Evolutionary conservation across 1,140 invertebrate genomes (phyloP).

Genomic region (Dendroctonus ponderosae): DNA sequence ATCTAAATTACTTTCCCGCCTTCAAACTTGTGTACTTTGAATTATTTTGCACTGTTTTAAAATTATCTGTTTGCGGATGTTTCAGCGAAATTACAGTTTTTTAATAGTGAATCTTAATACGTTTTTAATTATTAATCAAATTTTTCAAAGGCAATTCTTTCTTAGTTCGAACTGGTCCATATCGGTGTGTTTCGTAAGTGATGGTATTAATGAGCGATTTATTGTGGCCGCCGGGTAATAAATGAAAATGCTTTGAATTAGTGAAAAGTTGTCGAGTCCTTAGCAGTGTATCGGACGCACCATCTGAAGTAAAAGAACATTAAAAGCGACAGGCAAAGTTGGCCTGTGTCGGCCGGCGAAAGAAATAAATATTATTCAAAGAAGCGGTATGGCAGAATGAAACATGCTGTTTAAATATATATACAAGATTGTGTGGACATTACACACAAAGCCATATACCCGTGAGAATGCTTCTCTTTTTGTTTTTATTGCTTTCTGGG

Average conservation of each 20-base stretch:
- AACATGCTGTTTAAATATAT: conserved; percentile 40
- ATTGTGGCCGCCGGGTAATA: too few species aligned
- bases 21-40: too few species aligned
- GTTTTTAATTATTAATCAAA: too few species aligned
- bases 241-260: background rate
- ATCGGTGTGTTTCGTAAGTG: too few species aligned
- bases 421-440: conserved; percentile 35
- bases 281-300: conserved; percentile 5
- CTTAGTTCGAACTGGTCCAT: too few species aligned
- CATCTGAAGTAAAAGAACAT: conserved; percentile 21
- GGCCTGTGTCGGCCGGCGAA: conserved; percentile 23
- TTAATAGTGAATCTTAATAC: too few species aligned
- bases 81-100: too few species aligned
- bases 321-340: conserved; percentile 22
- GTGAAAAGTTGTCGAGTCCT: background rate
- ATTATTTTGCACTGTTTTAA: too few species aligned
- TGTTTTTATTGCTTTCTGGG: conserved; percentile 31
- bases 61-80: too few species aligned
- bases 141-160: too few species aligned
- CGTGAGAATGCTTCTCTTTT: conserved; percentile 29
- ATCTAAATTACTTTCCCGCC: too few species aligned
- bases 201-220: too few species aligned
- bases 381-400: conserved; percentile 37
- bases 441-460: conserved; percentile 28
- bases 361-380: conserved; percentile 33